Conservation (phyloP, 2,888 invertebrate species). For the Allacma fusca region DNA sequence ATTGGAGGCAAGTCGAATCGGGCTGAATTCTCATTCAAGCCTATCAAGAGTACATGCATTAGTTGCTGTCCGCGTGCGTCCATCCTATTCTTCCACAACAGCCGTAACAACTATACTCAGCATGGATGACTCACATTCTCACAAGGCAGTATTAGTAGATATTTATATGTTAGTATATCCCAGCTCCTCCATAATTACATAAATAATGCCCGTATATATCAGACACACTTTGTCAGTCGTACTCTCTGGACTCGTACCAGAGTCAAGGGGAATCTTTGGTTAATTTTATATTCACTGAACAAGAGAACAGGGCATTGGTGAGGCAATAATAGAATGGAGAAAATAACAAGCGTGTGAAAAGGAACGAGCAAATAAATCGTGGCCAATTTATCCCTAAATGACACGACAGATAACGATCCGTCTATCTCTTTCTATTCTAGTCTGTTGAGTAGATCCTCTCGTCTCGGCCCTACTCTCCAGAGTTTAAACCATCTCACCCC, state of each 20-base stretch:
- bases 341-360: constrained; percentile 51
- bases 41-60: not conserved
- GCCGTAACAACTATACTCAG: not conserved
- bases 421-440: constrained; percentile 39
- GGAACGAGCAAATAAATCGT: constrained; percentile 50
- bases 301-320: constrained; percentile 16
- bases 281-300: constrained; percentile 30
- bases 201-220: not conserved
- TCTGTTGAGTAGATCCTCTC: constrained; percentile 30
- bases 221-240: not conserved
- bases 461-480: not conserved
- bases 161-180: too few relatives aligned
- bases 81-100: constrained; percentile 16
- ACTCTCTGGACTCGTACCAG: not conserved
- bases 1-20: constrained; percentile 43
- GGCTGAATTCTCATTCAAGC: constrained; percentile 6
- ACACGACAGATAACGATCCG: constrained; percentile 51
- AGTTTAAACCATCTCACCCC: not conserved
- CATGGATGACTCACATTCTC: too few relatives aligned
- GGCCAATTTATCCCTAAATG: constrained; percentile 53
- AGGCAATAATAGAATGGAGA: constrained; percentile 41
- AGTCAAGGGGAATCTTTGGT: not conserved
- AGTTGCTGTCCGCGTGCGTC: not conserved
- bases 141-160: too few relatives aligned
- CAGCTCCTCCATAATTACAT: not conserved